Base-by-base conservation (phyloP, 2,888 invertebrate genomes). In the Tineola bisselliella region DNA sequence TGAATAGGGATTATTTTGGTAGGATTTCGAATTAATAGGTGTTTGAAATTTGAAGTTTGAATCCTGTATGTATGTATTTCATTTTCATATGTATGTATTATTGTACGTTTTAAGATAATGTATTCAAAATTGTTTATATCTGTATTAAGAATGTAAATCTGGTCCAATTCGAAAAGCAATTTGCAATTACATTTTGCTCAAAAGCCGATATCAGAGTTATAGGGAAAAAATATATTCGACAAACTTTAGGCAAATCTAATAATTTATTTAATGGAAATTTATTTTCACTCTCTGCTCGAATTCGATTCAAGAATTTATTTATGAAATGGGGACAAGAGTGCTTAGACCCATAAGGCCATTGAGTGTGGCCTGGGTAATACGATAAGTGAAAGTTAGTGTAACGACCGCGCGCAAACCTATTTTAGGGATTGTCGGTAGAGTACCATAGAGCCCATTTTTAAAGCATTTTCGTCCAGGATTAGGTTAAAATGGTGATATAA, bases 321-420 rank as follows among this genome's bases (percentile, higher is more conserved):
- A 10, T 38, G 38, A n/a, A 12, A 38, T 38, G 38, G 38, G 38
- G 3, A 12, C 2, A 18, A 48, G 5, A 48, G 15, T 44, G 44
- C 15, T 44, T 2, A 17, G 17, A 48, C 15, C 48, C 10, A 17
- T 48, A n/a, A 17, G 48, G 48, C 15, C 15, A 17, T 48, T 13
- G 48, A 17, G 15, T 13, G 48, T 17, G 54, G 62, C 11, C 19
- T 59, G 63, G 59, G 65, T 61, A 61, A 63, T 52, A 61, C 63
- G 63, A 63, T 65, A 65, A 63, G 65, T 62, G 63, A 63, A 65
- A 63, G 65, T 65, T 63, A 62, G 61, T 64, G 63, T 64, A 61
- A 64, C 63, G 61, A 19, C 54, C 48, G 17, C n/a, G 10, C 15
- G 5, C 48, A 48, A 48, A 48, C 54, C 54, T 25, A 19, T 54